Base-by-base conservation (phyloP, 2,797 vertebrate species). In the Sitta carolinensis region DNA sequence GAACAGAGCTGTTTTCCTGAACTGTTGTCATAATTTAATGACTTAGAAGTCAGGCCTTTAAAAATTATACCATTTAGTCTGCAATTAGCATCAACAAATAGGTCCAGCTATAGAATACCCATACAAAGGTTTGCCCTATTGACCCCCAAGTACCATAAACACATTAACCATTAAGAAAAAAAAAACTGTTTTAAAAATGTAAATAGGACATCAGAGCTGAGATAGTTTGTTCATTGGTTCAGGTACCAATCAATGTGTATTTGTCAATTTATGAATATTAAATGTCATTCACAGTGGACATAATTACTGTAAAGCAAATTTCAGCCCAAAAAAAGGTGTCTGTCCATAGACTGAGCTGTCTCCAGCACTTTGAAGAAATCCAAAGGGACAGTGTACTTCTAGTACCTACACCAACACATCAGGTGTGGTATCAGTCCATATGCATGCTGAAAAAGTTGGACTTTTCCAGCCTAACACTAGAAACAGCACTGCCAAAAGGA, bases 71-170 rank as follows among this genome's bases (percentile, higher is more conserved):
- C 8, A 86, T 84, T 91, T 86, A 88, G 11, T 63, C 52, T 29
- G 11, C 36, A 94, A 79, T 94, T 91, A 88, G 43, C 80, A 88
- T 47, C 59, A 88, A 40, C 57, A 26, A 90, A 63, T 30, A 90
- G 43, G 21, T 73, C 48, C 77, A 88, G 1, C 51, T 69, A 48
- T 5, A 81, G 86, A 90, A 89, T 25, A 87, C 62, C 7, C 32
- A 81, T 29, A 69, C 16, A 91, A 66, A 92, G 36, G 12, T 22
- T 90, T 82, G 22, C 15, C 51, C 36, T 52, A 10, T 75, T 81
- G 86, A 20, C 9, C 30, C 38, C 9, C 22, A 76, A 76, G 59
- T 59, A 27, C n/a, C 55, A 90, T 79, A 88, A 86, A 78, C 13
- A 91, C 40, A 68, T 20, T 26, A 26, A 40, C 25, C 3, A 0